Conservation (phyloP, 2,113 vertebrate species). For the Psephotus haematonotus region DNA sequence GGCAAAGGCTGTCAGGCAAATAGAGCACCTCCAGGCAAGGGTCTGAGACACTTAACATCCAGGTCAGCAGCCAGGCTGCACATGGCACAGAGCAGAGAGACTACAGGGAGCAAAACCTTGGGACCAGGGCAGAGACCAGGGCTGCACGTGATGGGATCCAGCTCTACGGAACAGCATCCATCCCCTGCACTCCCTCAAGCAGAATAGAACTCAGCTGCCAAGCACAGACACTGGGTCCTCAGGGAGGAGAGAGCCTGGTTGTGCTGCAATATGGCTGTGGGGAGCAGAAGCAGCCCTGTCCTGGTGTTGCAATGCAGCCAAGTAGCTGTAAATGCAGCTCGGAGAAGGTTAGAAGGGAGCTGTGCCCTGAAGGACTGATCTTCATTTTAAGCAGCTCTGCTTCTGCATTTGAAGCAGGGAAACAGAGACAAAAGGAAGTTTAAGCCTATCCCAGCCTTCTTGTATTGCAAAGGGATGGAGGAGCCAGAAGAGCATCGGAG, state of each 20-base stretch:
- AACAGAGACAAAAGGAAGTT: neutral
- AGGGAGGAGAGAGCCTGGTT: neutral
- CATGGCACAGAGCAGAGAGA: neutral
- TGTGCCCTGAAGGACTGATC: neutral
- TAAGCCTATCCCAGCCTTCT: neutral
- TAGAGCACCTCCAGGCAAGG: neutral
- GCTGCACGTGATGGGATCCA: neutral
- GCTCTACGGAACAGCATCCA: neutral
- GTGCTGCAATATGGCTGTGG: accelerated
- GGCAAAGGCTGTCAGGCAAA: neutral
- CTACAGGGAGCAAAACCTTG: neutral
- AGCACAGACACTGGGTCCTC: neutral
- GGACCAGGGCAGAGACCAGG: neutral
- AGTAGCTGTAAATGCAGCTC: neutral
- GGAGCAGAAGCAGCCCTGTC: neutral
- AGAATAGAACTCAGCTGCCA: neutral
- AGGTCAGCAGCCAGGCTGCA: neutral
- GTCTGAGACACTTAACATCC: neutral
- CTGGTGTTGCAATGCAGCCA: accelerated
- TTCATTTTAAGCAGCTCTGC: neutral
- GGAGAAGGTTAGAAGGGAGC: neutral
- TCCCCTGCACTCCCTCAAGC: neutral
- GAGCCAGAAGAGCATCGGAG: neutral
- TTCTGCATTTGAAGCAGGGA: neutral
- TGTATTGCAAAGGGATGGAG: neutral